phyloP scores from a whole-genome alignment of 2,888 invertebrate species.

The Eilema sororculum region DNA sequence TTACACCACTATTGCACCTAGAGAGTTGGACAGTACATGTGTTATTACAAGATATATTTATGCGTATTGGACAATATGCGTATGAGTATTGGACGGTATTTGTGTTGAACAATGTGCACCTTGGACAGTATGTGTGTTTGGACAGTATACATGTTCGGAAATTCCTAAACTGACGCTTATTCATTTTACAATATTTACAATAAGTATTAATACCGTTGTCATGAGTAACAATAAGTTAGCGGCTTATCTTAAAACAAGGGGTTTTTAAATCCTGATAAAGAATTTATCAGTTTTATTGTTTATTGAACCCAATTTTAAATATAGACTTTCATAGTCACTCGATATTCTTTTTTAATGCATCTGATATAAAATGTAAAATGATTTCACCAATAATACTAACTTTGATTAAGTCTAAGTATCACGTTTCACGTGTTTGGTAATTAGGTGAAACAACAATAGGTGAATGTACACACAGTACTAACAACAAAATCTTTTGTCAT shows the following conservation, averaged over 20 bases:
- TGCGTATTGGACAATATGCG: too few relatives aligned
- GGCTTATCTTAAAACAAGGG: not conserved
- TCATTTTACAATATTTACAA: not conserved
- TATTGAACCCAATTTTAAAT: not conserved
- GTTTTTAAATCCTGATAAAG: slow-evolving; percentile 2
- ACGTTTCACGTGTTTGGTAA: too few relatives aligned
- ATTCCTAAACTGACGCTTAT: not conserved
- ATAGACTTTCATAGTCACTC: not conserved
- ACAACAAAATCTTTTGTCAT: too few relatives aligned
- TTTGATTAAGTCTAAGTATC: not conserved
- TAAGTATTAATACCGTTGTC: not conserved
- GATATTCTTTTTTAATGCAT: not conserved
- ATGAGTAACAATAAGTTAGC: not conserved
- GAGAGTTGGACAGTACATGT: too few relatives aligned
- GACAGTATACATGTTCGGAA: too few relatives aligned
- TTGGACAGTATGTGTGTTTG: too few relatives aligned
- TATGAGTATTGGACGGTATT: too few relatives aligned
- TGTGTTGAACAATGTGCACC: too few relatives aligned
- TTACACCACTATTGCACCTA: too few relatives aligned
- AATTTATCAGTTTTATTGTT: slow-evolving; percentile 9
- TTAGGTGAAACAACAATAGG: too few relatives aligned
- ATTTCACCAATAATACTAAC: not conserved
- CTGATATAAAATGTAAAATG: not conserved
- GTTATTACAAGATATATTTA: too few relatives aligned
- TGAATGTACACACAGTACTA: too few relatives aligned